A percentile compares a stretch with the other conserved stretches of the same genome.
Evolutionary conservation across 2,797 vertebrate genomes (phyloP).

Genomic region (Sparidentex hasta): DNA sequence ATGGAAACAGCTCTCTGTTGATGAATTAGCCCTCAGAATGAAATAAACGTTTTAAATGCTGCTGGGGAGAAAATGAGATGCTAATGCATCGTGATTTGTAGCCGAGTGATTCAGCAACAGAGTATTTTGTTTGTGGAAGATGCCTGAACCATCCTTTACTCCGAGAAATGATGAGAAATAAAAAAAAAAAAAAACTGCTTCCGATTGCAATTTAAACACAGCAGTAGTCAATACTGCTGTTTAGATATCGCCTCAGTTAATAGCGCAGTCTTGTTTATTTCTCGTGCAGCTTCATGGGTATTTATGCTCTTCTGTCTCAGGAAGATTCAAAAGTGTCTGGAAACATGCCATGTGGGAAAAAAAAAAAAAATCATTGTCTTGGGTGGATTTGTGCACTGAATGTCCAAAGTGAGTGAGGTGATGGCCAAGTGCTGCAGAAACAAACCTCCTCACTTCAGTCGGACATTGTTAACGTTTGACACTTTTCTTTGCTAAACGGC

Average conservation of each 20-base stretch:
- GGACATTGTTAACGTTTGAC: not conserved
- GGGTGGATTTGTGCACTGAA: not conserved
- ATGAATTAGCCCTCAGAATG: constrained; percentile 36
- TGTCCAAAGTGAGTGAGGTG: not conserved
- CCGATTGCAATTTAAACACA: constrained; percentile 5
- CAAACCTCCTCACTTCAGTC: constrained; percentile 6
- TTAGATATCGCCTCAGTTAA: constrained; percentile 12
- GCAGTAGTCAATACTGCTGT: constrained; percentile 15
- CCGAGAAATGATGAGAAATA: not conserved
- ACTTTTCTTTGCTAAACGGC: not conserved
- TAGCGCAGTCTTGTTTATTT: constrained; percentile 13
- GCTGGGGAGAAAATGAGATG: constrained; percentile 40
- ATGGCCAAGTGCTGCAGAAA: constrained; percentile 30
- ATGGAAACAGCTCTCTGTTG: constrained; percentile 6
- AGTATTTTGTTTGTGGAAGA: constrained; percentile 21
- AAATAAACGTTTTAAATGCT: constrained; percentile 32
- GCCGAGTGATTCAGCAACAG: constrained; percentile 15
- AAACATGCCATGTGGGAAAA: not conserved
- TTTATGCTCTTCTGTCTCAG: constrained; percentile 1
- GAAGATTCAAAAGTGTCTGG: constrained; percentile 1
- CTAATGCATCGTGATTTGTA: constrained; percentile 26
- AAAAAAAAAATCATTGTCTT: not conserved
- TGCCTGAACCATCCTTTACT: constrained; percentile 22
- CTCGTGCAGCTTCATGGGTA: not conserved
- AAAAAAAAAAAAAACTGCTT: not conserved